Conservation (phyloP, 2,113 vertebrate genomes). For the Toxotes chatareus region DNA sequence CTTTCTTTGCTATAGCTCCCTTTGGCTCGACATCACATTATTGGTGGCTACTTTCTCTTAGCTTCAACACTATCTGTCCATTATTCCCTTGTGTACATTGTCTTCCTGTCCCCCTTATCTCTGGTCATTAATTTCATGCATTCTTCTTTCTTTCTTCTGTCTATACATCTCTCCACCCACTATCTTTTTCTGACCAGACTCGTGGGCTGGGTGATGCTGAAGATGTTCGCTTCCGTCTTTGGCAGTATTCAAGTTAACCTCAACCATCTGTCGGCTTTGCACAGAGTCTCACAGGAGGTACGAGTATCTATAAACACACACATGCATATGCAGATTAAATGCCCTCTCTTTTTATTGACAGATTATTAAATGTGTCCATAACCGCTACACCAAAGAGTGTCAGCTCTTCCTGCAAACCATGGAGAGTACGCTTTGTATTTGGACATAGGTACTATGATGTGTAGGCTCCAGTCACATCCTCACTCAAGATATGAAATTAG, state of each 20-base stretch:
- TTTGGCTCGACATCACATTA: slow-evolving; percentile 2
- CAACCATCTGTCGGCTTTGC: slow-evolving; percentile 78
- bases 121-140: slow-evolving; percentile 23
- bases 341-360: slow-evolving; percentile 4
- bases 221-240: slow-evolving; percentile 76
- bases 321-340: slow-evolving; percentile 1
- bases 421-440: slow-evolving; percentile 5
- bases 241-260: slow-evolving; percentile 82
- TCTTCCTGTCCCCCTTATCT: slow-evolving; percentile 20
- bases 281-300: slow-evolving; percentile 79
- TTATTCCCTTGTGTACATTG: slow-evolving; percentile 33
- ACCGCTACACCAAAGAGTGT: not conserved
- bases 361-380: slow-evolving; percentile 7
- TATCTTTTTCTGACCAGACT: slow-evolving; percentile 66
- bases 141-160: slow-evolving; percentile 7
- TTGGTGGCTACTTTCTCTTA: slow-evolving; percentile 21
- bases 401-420: not conserved
- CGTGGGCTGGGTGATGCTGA: slow-evolving; percentile 80
- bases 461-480: slow-evolving; percentile 10
- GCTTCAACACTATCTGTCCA: not conserved
- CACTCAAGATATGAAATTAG: slow-evolving; percentile 14
- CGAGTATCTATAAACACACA: slow-evolving; percentile 10
- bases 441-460: not conserved
- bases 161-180: slow-evolving; percentile 17
- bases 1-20: slow-evolving; percentile 14